Percentiles rank a stretch among this genome's conserved stretches.
phyloP scores from a whole-genome alignment of 2,113 vertebrate species.

The Ciconia maguari region DNA sequence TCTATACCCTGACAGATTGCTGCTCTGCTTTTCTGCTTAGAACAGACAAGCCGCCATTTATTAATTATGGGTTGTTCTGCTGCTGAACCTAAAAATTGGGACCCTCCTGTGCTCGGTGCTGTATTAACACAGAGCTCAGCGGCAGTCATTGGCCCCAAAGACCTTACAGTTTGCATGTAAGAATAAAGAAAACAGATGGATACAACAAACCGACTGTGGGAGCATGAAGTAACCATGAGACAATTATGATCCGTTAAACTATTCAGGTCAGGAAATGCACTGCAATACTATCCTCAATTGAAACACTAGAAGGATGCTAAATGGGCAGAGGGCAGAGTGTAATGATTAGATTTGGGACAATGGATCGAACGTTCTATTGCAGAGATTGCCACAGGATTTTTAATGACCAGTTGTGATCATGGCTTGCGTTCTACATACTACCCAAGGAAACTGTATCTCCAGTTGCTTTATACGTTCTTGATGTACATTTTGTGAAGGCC shows the following conservation, averaged over 20 bases:
- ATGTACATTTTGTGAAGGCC: not conserved
- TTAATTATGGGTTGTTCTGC: conserved; percentile 60
- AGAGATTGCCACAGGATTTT: conserved; percentile 53
- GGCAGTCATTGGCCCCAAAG: conserved; percentile 32
- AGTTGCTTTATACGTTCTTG: not conserved
- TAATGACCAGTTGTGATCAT: conserved; percentile 32
- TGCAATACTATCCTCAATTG: conserved; percentile 54
- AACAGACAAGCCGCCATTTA: conserved; percentile 59
- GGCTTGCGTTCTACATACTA: not conserved
- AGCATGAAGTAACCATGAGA: conserved; percentile 64
- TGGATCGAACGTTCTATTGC: conserved; percentile 42
- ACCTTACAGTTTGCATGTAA: conserved; percentile 52
- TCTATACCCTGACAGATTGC: conserved; percentile 61
- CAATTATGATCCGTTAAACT: conserved; percentile 64
- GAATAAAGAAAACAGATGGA: conserved; percentile 61
- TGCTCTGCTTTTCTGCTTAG: conserved; percentile 35
- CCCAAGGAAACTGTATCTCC: not conserved
- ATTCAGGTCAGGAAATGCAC: conserved; percentile 67
- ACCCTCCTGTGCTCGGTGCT: conserved; percentile 10
- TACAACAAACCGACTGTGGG: conserved; percentile 14
- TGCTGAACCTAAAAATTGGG: conserved; percentile 39
- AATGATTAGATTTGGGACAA: conserved; percentile 69
- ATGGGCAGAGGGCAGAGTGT: conserved; percentile 62
- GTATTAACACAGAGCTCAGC: conserved; percentile 51
- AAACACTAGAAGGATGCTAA: conserved; percentile 67